These are phyloP conservation scores for Siphamia tubifer DNA, from an alignment of 2,113 vertebrate species.

Conservation along the genomic window DNA sequence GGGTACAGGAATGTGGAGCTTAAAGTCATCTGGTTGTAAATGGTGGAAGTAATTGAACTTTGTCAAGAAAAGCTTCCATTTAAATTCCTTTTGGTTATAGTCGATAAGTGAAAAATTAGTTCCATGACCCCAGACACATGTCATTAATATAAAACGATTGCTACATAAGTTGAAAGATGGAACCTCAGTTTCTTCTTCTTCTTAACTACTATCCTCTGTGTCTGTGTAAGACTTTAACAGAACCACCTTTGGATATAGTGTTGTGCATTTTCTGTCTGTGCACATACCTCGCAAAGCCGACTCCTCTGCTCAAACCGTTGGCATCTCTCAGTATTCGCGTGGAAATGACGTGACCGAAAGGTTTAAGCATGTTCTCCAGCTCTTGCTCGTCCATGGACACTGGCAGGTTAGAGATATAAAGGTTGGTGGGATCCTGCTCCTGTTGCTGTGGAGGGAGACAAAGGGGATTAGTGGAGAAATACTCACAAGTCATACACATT, in stretches of 20 bases:
- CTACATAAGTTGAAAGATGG: no score
- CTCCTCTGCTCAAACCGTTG: constrained; percentile 80
- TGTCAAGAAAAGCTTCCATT: not conserved
- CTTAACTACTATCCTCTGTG: no score
- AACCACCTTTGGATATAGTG: no score
- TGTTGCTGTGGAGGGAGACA: constrained; percentile 71
- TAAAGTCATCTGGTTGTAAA: constrained; percentile 18
- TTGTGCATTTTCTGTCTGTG: not conserved
- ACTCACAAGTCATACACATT: not conserved
- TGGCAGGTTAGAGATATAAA: constrained; percentile 81
- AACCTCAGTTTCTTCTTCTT: no score
- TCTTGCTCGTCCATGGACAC: constrained; percentile 83
- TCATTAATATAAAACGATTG: not conserved
- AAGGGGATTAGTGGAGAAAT: not conserved
- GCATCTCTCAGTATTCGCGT: constrained; percentile 80
- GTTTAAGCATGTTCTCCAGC: constrained; percentile 83
- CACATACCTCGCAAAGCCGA: constrained; percentile 77
- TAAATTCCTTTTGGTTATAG: not conserved
- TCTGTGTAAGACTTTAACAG: no score
- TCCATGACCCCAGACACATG: not conserved
- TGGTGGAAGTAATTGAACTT: not conserved
- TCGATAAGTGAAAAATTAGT: not conserved
- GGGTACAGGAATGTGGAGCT: constrained; percentile 15
- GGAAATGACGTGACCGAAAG: constrained; percentile 81
- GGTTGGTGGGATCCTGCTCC: constrained; percentile 81